phyloP scores from a whole-genome alignment of 2,113 vertebrate genomes.

The Gambusia affinis region DNA sequence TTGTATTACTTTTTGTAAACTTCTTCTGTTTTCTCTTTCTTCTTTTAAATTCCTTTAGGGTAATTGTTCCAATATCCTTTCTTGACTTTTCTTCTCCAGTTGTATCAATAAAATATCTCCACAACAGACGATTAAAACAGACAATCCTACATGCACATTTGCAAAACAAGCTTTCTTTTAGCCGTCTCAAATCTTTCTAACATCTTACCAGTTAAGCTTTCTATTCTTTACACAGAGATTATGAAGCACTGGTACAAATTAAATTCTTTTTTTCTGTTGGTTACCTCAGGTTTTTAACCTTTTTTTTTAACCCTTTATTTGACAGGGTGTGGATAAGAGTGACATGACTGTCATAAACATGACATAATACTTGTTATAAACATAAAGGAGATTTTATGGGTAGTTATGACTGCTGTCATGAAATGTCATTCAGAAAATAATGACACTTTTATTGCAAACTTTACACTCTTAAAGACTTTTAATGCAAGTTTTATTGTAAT shows the following conservation, averaged over 20 bases:
- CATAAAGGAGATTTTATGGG: too few species aligned
- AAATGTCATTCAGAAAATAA: too few species aligned
- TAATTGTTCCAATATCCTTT: constrained; percentile 7
- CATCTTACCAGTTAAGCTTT: constrained; percentile 3
- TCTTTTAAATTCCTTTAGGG: neutral
- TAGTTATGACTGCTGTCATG: too few species aligned
- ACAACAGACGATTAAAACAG: constrained; percentile 11
- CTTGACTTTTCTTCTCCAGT: constrained; percentile 3
- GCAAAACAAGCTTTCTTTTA: neutral
- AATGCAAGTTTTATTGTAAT: too few species aligned
- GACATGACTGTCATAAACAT: too few species aligned
- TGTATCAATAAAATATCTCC: constrained; percentile 7
- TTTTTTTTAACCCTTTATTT: too few species aligned
- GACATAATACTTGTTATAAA: too few species aligned
- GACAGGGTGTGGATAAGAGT: too few species aligned
- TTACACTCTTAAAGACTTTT: too few species aligned
- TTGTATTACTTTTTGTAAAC: too few species aligned
- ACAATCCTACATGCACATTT: neutral
- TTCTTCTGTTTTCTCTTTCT: neutral
- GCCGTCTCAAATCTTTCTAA: neutral
- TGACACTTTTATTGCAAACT: too few species aligned
- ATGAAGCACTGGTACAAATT: constrained; percentile 4
- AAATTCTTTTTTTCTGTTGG: constrained; percentile 10
- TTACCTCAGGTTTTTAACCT: neutral
- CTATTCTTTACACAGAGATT: constrained; percentile 4